Base-by-base conservation (phyloP, 2,797 vertebrate species). In the Synanceia verrucosa region DNA sequence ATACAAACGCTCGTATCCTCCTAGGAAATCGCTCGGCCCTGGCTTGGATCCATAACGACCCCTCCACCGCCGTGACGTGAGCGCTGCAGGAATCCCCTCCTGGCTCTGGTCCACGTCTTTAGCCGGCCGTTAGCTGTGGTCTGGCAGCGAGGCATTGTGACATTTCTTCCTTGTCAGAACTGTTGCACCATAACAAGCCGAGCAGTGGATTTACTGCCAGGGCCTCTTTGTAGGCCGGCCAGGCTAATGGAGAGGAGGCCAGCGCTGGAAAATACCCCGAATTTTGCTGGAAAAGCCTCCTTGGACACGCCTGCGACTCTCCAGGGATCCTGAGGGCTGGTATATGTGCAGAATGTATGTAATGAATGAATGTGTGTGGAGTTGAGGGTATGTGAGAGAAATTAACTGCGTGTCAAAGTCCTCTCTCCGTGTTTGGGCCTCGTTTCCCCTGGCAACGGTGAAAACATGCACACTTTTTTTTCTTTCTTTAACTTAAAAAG, bases 251-350 rank as follows among this genome's bases (percentile, higher is more conserved):
- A 67, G 73, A 81, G 37, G 74, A 79, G 75, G 76, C 80, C 70
- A 78, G 73, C 1, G 18, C 75, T 92, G 92, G 90, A 92, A 93
- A 94, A 91, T 86, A 91, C 89, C 90, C 88, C 3, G 33, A 62
- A 31, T 79, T 87, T 57, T 87, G 70, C 70, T 90, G 89, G 88
- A 92, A 92, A 82, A 81, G 68, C 70, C 71, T 81, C 64, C 62
- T 75, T 73, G 52, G 84, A 88, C 85, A 90, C 86, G 87, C 90
- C 89, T 85, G 82, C 16, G 18, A 64, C 70, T 83, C 89, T 88
- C 83, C 33, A 47, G 85, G 70, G 86, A 89, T 36, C 18, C n/a
- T 39, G 62, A 77, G 67, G 80, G 75, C 66, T 75, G 29, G 65
- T 70, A 58, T 79, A 57, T 72, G 73, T 61, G 75, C 62, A 68